Evolutionary conservation across 2,797 vertebrate genomes (phyloP).

Genomic region (Lacerta bilineata): DNA sequence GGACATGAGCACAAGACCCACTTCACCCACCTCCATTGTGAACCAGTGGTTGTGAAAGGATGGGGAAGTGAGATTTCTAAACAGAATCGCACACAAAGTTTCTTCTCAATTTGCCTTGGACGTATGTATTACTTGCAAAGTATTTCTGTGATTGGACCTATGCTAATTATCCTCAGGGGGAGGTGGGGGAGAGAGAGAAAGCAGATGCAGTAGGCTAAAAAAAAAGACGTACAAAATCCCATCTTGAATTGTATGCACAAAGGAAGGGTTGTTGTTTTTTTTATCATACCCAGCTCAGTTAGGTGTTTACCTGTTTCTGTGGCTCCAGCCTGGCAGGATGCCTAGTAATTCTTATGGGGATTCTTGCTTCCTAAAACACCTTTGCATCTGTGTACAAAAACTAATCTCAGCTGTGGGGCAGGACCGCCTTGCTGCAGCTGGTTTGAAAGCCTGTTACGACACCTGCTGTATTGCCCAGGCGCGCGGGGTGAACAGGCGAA

Average conservation of each 20-base stretch:
- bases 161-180: slow-evolving; percentile 12
- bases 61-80: not conserved
- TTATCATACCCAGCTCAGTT: slow-evolving; percentile 3
- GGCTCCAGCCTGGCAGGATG: not conserved
- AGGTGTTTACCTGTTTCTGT: slow-evolving; percentile 6
- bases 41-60: not conserved
- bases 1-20: no score
- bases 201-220: not conserved
- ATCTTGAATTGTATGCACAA: slow-evolving; percentile 26
- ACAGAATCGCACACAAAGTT: not conserved
- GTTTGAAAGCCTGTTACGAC: slow-evolving; percentile 18
- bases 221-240: slow-evolving; percentile 15
- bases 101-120: not conserved
- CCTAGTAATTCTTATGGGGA: not conserved
- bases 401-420: slow-evolving; percentile 13
- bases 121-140: not conserved
- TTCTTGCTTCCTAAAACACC: slow-evolving; percentile 5
- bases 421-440: not conserved
- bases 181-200: not conserved
- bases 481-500: not conserved
- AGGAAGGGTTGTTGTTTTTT: not conserved
- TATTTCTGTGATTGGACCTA: not conserved
- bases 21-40: no score
- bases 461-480: slow-evolving; percentile 18
- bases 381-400: slow-evolving; percentile 27